Evolutionary conservation across 2,797 vertebrate species (phyloP).

Genomic region (Erpetoichthys calabaricus): DNA sequence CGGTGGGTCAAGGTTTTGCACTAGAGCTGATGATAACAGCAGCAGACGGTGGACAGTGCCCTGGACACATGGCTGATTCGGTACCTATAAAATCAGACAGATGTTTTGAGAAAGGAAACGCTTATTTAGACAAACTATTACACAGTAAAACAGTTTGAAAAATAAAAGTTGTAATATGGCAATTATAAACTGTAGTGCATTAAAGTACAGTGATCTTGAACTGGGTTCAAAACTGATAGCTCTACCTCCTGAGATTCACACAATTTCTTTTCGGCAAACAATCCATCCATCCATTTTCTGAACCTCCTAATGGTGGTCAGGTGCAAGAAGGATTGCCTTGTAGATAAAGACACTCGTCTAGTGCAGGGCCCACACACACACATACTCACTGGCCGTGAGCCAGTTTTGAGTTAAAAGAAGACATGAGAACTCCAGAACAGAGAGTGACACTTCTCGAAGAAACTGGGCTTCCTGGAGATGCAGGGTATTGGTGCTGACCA

Average conservation of each 20-base stretch:
- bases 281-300: too few species aligned
- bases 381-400: not conserved
- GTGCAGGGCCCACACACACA: not conserved
- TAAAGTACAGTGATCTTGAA: not conserved
- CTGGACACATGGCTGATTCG: constrained; percentile 48
- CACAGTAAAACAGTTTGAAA: too few species aligned
- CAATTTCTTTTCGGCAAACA: too few species aligned
- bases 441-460: not conserved
- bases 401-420: too few species aligned
- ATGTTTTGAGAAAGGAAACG: too few species aligned
- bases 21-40: constrained; percentile 50
- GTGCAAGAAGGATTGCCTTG: too few species aligned
- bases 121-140: too few species aligned
- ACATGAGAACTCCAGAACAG: not conserved
- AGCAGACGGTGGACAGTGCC: constrained; percentile 57
- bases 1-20: constrained; percentile 53
- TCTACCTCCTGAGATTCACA: too few species aligned
- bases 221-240: too few species aligned
- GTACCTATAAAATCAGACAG: constrained; percentile 43
- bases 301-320: too few species aligned
- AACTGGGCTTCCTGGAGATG: too few species aligned
- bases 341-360: not conserved
- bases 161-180: not conserved
- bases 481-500: too few species aligned
- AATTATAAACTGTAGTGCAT: not conserved